Evolutionary conservation across 1,140 invertebrate genomes (phyloP).

Genomic region (Orchestia grillus): DNA sequence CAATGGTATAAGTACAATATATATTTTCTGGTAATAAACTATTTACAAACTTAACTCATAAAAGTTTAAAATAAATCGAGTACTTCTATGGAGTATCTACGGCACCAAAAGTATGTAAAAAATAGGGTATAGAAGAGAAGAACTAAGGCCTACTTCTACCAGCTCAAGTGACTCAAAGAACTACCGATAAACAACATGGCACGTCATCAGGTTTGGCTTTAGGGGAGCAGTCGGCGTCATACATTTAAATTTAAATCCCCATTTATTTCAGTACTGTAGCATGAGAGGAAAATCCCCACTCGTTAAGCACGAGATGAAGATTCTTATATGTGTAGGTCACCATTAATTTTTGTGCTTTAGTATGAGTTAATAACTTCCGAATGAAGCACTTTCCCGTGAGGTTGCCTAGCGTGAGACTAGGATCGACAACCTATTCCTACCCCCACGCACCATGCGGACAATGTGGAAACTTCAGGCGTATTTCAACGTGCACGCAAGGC

Average conservation of each 20-base stretch:
- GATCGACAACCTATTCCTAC: too few relatives aligned
- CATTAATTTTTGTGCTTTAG: too few relatives aligned
- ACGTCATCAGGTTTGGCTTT: not conserved
- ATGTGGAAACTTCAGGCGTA: too few relatives aligned
- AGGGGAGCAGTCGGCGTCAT: not conserved
- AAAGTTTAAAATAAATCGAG: not conserved
- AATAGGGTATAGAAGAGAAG: not conserved
- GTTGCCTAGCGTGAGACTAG: too few relatives aligned
- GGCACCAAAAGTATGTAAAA: not conserved
- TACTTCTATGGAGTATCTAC: conserved; percentile 8
- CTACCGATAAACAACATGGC: not conserved
- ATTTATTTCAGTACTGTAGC: not conserved
- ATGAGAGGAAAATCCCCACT: too few relatives aligned
- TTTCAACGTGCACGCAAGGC: too few relatives aligned
- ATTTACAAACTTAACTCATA: not conserved
- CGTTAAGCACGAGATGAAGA: too few relatives aligned
- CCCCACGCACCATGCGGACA: too few relatives aligned
- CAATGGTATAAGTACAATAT: conserved; percentile 2
- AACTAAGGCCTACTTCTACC: not conserved
- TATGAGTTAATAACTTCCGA: too few relatives aligned
- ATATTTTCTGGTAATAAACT: not conserved
- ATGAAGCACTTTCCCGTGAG: too few relatives aligned
- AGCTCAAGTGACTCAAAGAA: not conserved
- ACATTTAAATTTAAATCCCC: not conserved
- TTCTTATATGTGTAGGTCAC: too few relatives aligned